phyloP scores from a whole-genome alignment of 2,113 vertebrate species.

The Elephas maximus region DNA sequence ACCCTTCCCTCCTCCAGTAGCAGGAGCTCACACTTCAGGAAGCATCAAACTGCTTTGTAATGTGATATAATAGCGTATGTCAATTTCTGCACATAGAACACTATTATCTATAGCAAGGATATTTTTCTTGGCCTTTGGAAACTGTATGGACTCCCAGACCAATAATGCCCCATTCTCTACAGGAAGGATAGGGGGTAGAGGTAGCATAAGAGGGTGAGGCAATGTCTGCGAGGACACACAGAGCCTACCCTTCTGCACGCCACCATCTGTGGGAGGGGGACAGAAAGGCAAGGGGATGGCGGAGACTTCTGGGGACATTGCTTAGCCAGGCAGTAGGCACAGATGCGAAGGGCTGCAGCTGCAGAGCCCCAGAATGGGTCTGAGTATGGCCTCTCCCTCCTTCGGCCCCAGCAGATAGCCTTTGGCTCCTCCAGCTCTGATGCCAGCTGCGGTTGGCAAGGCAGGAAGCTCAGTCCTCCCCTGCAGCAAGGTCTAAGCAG shows the following conservation, averaged over 20 bases:
- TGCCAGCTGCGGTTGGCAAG: background rate
- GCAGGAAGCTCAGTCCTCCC: background rate
- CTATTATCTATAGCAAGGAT: background rate
- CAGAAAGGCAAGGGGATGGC: accelerated
- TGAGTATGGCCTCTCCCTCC: background rate
- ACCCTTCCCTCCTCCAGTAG: background rate
- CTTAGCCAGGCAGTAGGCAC: background rate
- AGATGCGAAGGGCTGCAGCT: conserved; percentile 44
- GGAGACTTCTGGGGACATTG: background rate
- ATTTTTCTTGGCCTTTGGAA: background rate
- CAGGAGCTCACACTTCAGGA: background rate
- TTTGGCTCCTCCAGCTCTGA: background rate
- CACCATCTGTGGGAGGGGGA: background rate
- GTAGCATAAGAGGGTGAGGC: no score
- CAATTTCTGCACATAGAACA: background rate
- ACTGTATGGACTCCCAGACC: background rate
- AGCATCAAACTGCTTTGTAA: background rate
- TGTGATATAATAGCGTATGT: background rate
- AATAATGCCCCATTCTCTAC: background rate
- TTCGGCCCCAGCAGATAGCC: background rate
- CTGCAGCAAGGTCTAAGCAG: background rate
- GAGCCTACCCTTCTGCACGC: background rate
- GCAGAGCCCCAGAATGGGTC: background rate
- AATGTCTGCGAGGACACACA: background rate
- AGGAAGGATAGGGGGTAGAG: background rate